Percentiles rank a stretch among this genome's conserved stretches.
These are phyloP conservation scores for Siderastrea siderea DNA, from an alignment of 92 coral and sea anemone species.

Conservation along the genomic window DNA sequence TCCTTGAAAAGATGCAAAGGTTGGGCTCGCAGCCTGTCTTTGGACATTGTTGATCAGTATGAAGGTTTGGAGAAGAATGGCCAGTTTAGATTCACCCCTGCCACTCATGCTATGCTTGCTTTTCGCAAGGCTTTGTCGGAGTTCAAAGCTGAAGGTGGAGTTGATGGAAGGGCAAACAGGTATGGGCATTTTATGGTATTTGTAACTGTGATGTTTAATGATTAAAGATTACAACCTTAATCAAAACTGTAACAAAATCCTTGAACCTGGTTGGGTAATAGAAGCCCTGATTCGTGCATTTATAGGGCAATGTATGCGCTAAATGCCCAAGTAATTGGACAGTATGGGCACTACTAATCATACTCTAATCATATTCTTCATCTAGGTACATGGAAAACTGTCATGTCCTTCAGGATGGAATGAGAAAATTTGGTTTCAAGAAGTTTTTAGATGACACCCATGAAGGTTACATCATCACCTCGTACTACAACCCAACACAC, in stretches of 20 bases:
- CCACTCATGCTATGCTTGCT: constrained; percentile 98
- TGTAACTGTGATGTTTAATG: background rate
- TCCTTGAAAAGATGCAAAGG: constrained; percentile 88
- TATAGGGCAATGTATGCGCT: too few species aligned
- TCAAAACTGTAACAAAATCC: too few species aligned
- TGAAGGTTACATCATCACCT: constrained; percentile 96
- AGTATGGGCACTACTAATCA: too few species aligned
- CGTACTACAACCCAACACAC: constrained; percentile 90
- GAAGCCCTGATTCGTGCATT: too few species aligned
- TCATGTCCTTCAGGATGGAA: constrained; percentile 88
- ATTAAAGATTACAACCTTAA: background rate
- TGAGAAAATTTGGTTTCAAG: constrained; percentile 93
- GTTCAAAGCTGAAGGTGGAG: constrained; percentile 96
- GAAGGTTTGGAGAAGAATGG: constrained; percentile 91
- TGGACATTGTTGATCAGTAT: constrained; percentile 94
- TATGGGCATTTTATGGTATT: background rate
- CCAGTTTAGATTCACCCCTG: constrained; percentile 97
- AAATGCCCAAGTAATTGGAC: too few species aligned
- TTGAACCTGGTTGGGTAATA: too few species aligned
- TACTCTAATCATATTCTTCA: too few species aligned
- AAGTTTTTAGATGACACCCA: constrained; percentile 93
- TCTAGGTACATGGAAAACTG: constrained; percentile 94
- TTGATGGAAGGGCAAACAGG: constrained; percentile 96
- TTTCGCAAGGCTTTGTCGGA: constrained; percentile 85
- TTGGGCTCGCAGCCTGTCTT: constrained; percentile 84